Conservation (phyloP, 2,797 vertebrate genomes). For the Sebastes iracundus region DNA sequence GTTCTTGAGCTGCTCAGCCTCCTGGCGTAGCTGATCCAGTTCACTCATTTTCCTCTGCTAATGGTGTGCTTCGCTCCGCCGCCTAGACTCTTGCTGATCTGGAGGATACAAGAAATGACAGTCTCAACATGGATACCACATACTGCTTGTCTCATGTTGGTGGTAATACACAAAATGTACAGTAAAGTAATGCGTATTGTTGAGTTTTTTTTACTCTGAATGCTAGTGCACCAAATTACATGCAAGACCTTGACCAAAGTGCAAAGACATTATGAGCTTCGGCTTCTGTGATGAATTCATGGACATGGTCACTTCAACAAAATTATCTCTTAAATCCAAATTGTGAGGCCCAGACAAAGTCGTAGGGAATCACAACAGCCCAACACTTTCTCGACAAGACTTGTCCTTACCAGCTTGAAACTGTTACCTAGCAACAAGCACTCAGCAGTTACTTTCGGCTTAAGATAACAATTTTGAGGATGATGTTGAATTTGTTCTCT, state of each 20-base stretch:
- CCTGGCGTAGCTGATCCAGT: conserved; percentile 98
- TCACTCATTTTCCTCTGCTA: conserved; percentile 98
- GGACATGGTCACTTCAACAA: neutral
- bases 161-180: neutral
- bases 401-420: conserved; percentile 72
- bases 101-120: conserved; percentile 31
- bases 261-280: neutral
- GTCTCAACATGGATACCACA: conserved; percentile 18
- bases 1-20: conserved; percentile 98
- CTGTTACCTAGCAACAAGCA: conserved; percentile 83
- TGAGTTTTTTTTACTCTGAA: neutral
- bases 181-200: neutral
- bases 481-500: conserved; percentile 53
- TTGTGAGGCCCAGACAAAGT: conserved; percentile 43
- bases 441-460: conserved; percentile 71
- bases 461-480: conserved; percentile 70
- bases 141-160: neutral
- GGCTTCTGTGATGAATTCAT: neutral
- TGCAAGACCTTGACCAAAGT: neutral
- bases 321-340: conserved; percentile 22
- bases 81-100: conserved; percentile 90
- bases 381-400: conserved; percentile 52
- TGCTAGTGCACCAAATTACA: neutral
- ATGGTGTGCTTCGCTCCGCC: conserved; percentile 88
- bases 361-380: conserved; percentile 37